A percentile compares a stretch with the other conserved stretches of the same genome.
Conservation (phyloP, 2,797 vertebrate species). For the Phataginus tetradactyla region DNA sequence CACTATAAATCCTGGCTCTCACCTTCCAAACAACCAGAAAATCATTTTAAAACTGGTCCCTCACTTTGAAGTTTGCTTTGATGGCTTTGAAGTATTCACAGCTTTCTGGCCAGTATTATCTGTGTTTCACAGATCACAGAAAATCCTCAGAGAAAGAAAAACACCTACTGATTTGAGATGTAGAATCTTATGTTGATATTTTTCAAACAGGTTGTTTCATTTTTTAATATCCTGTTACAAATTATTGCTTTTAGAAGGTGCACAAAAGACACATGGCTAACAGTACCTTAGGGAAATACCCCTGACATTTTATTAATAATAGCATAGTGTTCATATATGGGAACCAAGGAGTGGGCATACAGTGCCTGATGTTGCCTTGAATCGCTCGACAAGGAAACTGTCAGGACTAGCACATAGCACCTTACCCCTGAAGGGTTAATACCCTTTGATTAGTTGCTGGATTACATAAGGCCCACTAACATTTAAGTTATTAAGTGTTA, state of each 20-base stretch:
- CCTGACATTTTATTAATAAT: conserved; percentile 22
- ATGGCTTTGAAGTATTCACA: conserved; percentile 58
- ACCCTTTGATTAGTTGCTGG: neutral
- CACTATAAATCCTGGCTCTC: neutral
- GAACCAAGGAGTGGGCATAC: neutral
- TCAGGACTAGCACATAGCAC: neutral
- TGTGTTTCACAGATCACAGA: conserved; percentile 56
- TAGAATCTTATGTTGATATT: conserved; percentile 23
- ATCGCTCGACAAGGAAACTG: neutral
- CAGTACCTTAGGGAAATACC: neutral
- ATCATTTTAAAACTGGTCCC: conserved; percentile 34
- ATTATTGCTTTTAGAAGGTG: neutral
- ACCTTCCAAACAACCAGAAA: conserved; percentile 40
- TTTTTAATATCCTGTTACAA: conserved; percentile 53
- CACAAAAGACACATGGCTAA: neutral
- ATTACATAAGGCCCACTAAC: neutral
- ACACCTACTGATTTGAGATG: conserved; percentile 51
- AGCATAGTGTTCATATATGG: neutral
- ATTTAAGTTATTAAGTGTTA: neutral
- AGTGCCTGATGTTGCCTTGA: neutral
- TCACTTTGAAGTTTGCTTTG: conserved; percentile 67
- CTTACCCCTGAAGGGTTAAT: neutral
- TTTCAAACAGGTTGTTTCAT: conserved; percentile 47
- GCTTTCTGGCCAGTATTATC: conserved; percentile 18
- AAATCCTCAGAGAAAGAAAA: conserved; percentile 39